Conservation (phyloP, 2,113 vertebrate genomes). For the Spilogale gracilis region DNA sequence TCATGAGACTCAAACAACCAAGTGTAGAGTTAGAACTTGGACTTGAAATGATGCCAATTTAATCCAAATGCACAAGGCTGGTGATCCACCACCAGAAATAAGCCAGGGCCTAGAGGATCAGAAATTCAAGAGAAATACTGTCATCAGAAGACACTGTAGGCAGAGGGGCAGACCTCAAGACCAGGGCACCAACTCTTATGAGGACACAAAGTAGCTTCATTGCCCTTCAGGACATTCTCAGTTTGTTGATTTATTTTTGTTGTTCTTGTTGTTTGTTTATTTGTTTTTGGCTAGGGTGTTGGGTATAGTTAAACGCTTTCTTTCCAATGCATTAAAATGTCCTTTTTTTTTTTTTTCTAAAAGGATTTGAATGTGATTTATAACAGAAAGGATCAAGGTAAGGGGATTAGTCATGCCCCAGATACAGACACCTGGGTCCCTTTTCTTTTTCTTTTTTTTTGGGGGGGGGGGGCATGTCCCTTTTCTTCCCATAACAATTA, state of each 20-base stretch:
- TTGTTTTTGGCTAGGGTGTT: not conserved
- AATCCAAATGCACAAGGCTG: not conserved
- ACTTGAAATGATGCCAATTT: not conserved
- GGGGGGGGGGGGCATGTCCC: not conserved
- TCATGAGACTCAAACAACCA: not conserved
- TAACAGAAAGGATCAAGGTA: slow-evolving; percentile 10
- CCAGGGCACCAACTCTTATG: not conserved
- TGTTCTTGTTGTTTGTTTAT: not conserved
- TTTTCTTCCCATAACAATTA: not conserved
- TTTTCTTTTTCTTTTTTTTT: not conserved
- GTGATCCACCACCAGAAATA: not conserved
- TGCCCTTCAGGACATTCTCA: not conserved
- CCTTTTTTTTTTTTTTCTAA: not conserved
- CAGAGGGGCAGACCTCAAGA: not conserved
- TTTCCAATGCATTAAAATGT: not conserved
- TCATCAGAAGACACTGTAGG: not conserved
- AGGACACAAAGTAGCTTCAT: not conserved
- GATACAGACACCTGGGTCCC: not conserved
- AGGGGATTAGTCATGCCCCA: not conserved
- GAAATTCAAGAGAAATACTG: not conserved
- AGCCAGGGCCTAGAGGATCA: not conserved
- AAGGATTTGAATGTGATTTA: slow-evolving; percentile 20
- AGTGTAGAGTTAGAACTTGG: not conserved
- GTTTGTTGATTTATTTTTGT: not conserved
- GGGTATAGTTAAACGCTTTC: not conserved